Evolutionary conservation across 2,888 invertebrate species (phyloP), one percentile per base, ranked within the genome.

Genomic region (Pandemis cinnamomeana): DNA sequence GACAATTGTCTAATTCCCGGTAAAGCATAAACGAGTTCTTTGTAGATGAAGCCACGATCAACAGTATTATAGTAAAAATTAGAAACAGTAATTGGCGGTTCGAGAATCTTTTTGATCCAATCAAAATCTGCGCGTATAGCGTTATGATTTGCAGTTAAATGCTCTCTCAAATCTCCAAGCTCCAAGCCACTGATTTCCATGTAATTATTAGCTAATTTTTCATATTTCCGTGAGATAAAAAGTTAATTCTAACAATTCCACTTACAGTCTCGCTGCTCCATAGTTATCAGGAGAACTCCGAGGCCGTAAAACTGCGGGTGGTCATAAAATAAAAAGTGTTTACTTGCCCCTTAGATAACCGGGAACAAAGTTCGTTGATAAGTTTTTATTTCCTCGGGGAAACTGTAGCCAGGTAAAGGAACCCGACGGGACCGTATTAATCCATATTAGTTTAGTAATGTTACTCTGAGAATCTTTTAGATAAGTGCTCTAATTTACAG

Each of bases 311-410:
- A 87, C 85, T 82, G 83, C 84, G 86, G 88, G 87, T 81, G 89
- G 87, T 86, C 90, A 88, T 91, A 92, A 92, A 92, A 91, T 90
- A 92, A 93, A 92, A 92, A 92, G 89, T 92, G 91, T 93, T 92
- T 93, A 89, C 92, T 91, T 86, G 87, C 87, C 85, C 87, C 84
- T 82, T 82, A 92, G 93, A 93, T 93, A 93, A 89, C 89, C 71
- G 86, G 85, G 87, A 86, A 89, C 89, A 89, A 92, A 93, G 89
- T 93, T 93, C 82, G 82, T 85, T 91, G 92, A 93, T 93, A 93
- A 92, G 89, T 92, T 93, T 93, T 94, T 93, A 93, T 93, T 91
- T 90, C 89, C 87, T 86, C 80, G 75, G 85, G 86, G 87, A 86
- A 85, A 76, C 78, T 75, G 68, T 67, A 72, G 78, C 82, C 88